These are phyloP conservation scores for Homalodisca vitripennis DNA, from an alignment of 1,140 invertebrate species.

Conservation along the genomic window DNA sequence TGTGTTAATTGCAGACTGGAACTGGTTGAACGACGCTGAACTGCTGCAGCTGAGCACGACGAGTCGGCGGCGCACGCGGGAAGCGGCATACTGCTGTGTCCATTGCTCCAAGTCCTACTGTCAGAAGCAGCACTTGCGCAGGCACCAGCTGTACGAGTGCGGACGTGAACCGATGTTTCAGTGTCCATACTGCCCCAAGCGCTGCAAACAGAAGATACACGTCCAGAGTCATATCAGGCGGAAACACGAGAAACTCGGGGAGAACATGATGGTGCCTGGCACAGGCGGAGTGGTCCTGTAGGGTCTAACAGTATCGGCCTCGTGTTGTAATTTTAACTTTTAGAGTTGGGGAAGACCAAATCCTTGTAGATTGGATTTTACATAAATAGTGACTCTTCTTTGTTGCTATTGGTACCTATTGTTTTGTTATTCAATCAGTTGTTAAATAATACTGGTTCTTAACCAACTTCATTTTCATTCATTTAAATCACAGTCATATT, in stretches of 20 bases:
- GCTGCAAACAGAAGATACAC: conserved; percentile 54
- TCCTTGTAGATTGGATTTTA: too few species aligned
- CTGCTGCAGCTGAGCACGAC: background rate
- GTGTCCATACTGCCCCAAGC: conserved; percentile 60
- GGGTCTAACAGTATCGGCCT: too few species aligned
- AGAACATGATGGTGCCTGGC: too few species aligned
- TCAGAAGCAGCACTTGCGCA: conserved; percentile 43
- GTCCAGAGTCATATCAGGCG: conserved; percentile 50
- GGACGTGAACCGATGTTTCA: conserved; percentile 59
- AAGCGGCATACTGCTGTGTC: conserved; percentile 45
- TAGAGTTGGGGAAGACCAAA: too few species aligned
- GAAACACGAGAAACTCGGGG: conserved; percentile 47
- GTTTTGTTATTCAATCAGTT: too few species aligned
- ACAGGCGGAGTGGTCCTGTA: too few species aligned
- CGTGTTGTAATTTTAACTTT: too few species aligned
- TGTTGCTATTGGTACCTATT: too few species aligned
- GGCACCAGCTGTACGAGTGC: conserved; percentile 38
- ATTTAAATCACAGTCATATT: too few species aligned
- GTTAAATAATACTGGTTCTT: too few species aligned
- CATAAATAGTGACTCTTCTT: too few species aligned
- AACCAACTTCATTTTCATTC: too few species aligned
- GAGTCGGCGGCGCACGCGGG: conserved; percentile 1
- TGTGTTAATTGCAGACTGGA: conserved; percentile 19
- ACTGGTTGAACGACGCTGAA: conserved; percentile 4
- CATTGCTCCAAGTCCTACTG: conserved; percentile 75